phyloP scores from a whole-genome alignment of 2,113 vertebrate genomes.

The Marmota flaviventris region DNA sequence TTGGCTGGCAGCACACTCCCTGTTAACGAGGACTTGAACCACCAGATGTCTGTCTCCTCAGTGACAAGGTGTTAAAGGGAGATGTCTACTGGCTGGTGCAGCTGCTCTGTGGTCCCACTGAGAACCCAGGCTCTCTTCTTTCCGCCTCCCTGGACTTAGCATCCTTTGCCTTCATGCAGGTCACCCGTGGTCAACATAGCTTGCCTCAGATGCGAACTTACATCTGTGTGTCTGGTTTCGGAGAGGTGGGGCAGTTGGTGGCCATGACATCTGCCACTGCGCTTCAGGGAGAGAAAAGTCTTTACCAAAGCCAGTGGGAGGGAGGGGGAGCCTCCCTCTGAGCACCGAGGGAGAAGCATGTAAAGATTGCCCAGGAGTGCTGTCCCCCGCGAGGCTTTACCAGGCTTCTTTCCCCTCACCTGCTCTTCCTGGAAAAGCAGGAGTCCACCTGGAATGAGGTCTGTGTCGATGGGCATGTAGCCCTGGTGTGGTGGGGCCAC shows the following conservation, averaged over 20 bases:
- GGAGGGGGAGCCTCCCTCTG: rapidly evolving
- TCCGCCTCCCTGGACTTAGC: neutral
- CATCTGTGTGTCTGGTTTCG: neutral
- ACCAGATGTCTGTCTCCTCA: rapidly evolving
- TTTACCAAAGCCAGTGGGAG: neutral
- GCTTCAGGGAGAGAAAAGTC: neutral
- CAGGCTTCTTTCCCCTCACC: neutral
- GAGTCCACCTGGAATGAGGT: rapidly evolving
- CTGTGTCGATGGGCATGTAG: rapidly evolving
- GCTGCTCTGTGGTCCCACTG: rapidly evolving
- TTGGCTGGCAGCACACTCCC: rapidly evolving
- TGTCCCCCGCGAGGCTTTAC: rapidly evolving
- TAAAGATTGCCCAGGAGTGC: rapidly evolving
- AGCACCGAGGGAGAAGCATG: rapidly evolving
- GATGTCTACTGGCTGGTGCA: rapidly evolving
- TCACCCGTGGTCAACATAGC: rapidly evolving
- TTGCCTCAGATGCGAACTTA: rapidly evolving
- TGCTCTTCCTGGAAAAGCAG: neutral
- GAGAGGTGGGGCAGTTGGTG: neutral
- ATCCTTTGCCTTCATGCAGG: neutral
- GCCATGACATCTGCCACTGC: neutral
- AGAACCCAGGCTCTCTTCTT: neutral
- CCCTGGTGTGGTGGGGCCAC: neutral
- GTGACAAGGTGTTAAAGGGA: rapidly evolving
- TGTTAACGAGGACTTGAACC: rapidly evolving